phyloP scores from a whole-genome alignment of 2,797 vertebrate species.

The Manis pentadactyla region DNA sequence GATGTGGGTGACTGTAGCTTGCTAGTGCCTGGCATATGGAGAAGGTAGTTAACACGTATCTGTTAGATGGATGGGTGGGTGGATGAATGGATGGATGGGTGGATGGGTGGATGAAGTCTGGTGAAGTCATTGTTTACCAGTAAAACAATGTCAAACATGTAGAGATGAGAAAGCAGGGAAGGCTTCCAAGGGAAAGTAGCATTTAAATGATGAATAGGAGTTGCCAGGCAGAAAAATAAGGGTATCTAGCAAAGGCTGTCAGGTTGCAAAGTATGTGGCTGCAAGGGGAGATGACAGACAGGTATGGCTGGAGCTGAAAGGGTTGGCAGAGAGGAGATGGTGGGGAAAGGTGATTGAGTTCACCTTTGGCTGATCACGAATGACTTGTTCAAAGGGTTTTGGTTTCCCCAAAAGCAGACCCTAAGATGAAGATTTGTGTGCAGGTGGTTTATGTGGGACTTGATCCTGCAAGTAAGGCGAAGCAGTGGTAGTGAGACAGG shows the following conservation, averaged over 20 bases:
- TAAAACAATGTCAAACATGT: background rate
- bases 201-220: background rate
- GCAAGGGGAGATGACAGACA: background rate
- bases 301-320: background rate
- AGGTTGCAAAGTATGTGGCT: background rate
- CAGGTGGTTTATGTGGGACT: background rate
- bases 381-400: background rate
- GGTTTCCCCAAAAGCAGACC: background rate
- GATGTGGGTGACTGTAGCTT: accelerated
- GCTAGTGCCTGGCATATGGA: background rate
- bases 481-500: background rate
- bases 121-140: background rate
- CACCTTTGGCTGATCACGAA: background rate
- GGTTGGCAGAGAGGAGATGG: background rate
- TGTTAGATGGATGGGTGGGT: background rate
- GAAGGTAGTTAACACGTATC: background rate
- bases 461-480: background rate
- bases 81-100: too few species aligned
- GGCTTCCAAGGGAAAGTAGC: background rate
- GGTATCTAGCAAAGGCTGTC: background rate
- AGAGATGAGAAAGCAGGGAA: background rate
- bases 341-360: background rate
- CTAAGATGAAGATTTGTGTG: background rate
- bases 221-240: background rate
- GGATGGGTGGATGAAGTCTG: background rate